phyloP scores from a whole-genome alignment of 2,888 invertebrate genomes.

The Apotomis capreana region DNA sequence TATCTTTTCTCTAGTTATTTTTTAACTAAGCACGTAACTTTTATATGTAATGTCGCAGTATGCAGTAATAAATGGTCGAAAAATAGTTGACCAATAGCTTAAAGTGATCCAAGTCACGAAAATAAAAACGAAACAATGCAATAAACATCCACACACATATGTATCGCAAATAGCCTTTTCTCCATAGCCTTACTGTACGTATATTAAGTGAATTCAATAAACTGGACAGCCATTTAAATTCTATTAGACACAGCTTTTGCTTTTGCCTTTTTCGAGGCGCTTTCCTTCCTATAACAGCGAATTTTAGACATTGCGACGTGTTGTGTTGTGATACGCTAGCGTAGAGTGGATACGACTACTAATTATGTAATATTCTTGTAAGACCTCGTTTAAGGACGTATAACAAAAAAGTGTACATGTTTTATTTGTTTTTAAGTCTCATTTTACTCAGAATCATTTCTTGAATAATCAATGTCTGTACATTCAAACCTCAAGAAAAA shows the following conservation, averaged over 20 bases:
- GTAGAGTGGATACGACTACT: slow-evolving; percentile 46
- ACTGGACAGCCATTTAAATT: slow-evolving; percentile 31
- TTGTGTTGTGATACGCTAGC: slow-evolving; percentile 48
- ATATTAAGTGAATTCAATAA: slow-evolving; percentile 17
- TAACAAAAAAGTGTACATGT: no score
- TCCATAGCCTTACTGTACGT: background rate
- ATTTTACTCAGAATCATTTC: no score
- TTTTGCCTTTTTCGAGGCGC: slow-evolving; percentile 35
- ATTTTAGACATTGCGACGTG: slow-evolving; percentile 59
- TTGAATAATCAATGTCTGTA: no score
- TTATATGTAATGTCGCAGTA: no score
- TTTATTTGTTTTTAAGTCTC: no score
- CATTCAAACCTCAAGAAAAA: no score
- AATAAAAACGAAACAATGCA: no score
- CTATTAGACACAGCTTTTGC: slow-evolving; percentile 34
- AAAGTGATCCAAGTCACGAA: no score
- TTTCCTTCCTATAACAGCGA: slow-evolving; percentile 60
- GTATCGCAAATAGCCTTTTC: background rate
- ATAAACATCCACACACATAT: background rate
- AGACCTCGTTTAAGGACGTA: background rate
- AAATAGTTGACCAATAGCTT: no score
- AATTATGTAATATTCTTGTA: background rate
- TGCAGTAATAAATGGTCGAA: no score
- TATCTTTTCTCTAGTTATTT: no score
- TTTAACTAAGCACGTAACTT: no score